These are phyloP conservation scores for Steinernema khuongi DNA, from an alignment of 1,140 invertebrate species.

Conservation along the genomic window DNA sequence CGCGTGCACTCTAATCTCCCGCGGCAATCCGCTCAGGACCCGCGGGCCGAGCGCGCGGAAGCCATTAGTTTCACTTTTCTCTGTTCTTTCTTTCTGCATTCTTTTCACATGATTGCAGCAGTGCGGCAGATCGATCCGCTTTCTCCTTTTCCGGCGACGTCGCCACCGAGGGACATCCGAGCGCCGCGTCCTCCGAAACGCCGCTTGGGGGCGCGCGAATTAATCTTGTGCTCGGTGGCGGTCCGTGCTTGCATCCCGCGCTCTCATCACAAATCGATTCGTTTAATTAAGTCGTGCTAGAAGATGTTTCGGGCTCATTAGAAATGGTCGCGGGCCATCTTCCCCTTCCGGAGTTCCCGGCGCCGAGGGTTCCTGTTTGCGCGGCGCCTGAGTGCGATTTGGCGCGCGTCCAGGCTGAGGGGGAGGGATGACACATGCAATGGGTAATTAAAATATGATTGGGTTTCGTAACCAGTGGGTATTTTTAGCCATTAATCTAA, in stretches of 20 bases:
- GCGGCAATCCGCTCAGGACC: not conserved
- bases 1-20: not conserved
- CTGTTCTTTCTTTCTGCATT: not conserved
- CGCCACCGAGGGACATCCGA: too few species aligned
- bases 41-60: not conserved
- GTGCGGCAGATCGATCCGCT: not conserved
- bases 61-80: conserved; percentile 15
- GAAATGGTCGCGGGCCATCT: not conserved
- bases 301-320: conserved; percentile 11
- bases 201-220: not conserved
- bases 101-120: conserved; percentile 8
- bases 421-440: too few species aligned
- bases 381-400: too few species aligned
- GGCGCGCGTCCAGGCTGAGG: too few species aligned
- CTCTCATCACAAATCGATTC: conserved; percentile 6
- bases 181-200: too few species aligned
- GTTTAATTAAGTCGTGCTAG: conserved; percentile 13
- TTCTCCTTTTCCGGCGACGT: not conserved
- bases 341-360: conserved; percentile 11
- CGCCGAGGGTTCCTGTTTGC: not conserved
- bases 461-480: too few species aligned
- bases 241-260: not conserved
- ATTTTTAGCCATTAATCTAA: too few species aligned
- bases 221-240: not conserved
- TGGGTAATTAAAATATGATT: too few species aligned